Percentiles rank a stretch among this genome's conserved stretches.
Evolutionary conservation across 2,797 vertebrate species (phyloP).

Genomic region (Phrynocephalus guinanensis): DNA sequence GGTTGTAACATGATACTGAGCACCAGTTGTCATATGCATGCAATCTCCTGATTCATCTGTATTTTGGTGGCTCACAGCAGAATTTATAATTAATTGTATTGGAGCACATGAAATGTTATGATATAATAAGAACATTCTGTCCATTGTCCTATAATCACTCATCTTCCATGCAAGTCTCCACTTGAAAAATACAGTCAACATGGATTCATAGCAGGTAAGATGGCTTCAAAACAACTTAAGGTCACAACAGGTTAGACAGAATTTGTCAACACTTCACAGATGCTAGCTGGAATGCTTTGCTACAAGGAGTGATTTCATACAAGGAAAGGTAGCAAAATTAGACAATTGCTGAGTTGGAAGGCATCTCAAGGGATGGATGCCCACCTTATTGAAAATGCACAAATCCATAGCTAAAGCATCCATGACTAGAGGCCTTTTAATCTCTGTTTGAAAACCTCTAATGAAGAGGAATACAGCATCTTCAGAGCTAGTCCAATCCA

Average conservation of each 20-base stretch:
- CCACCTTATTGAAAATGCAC: too few relatives aligned
- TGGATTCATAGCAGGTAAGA: background rate
- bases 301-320: background rate
- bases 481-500: too few relatives aligned
- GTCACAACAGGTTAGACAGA: background rate
- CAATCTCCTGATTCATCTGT: background rate
- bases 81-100: background rate
- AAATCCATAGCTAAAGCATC: too few relatives aligned
- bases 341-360: too few relatives aligned
- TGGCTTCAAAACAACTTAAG: background rate
- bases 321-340: background rate
- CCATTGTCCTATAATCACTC: too few relatives aligned
- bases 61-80: background rate
- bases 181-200: too few relatives aligned
- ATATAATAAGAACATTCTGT: background rate
- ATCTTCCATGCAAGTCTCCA: too few relatives aligned
- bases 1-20: background rate
- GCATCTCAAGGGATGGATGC: too few relatives aligned
- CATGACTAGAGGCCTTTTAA: too few relatives aligned
- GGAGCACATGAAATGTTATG: background rate
- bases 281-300: background rate
- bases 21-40: background rate
- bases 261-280: background rate
- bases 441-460: too few relatives aligned
- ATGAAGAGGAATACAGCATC: too few relatives aligned